Conservation (phyloP, 2,797 vertebrate species). For the Benthosema pterotum region DNA sequence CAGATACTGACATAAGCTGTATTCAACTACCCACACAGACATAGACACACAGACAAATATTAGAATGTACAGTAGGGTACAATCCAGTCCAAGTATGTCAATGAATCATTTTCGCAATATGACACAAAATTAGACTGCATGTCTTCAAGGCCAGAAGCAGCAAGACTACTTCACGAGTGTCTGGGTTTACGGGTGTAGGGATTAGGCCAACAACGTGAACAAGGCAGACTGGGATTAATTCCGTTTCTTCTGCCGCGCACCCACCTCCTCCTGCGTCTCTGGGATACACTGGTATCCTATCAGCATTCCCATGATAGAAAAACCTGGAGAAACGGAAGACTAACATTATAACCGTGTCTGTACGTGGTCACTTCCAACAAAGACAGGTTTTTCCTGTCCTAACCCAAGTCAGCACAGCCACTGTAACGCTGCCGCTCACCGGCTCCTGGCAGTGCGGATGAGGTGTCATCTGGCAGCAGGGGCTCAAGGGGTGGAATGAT, state of each 20-base stretch:
- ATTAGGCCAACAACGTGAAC: neutral
- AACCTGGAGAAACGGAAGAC: constrained; percentile 77
- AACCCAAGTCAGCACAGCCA: too few relatives aligned
- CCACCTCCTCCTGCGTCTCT: constrained; percentile 76
- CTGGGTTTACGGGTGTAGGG: constrained; percentile 15
- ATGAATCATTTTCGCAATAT: constrained; percentile 11
- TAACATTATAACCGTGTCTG: neutral
- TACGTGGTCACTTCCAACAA: too few relatives aligned
- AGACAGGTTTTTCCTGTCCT: too few relatives aligned
- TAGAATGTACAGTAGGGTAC: neutral
- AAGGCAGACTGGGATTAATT: constrained; percentile 76
- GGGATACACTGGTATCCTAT: constrained; percentile 89
- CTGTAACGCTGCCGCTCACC: too few relatives aligned
- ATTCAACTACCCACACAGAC: neutral
- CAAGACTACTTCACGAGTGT: constrained; percentile 15
- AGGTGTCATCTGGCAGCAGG: too few relatives aligned
- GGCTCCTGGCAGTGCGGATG: too few relatives aligned
- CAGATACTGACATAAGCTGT: neutral
- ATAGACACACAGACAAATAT: neutral
- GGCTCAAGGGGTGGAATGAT: too few relatives aligned
- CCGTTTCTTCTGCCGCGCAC: constrained; percentile 88
- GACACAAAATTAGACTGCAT: constrained; percentile 24
- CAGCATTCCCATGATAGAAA: constrained; percentile 92
- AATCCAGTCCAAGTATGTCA: constrained; percentile 1
- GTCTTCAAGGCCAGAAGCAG: constrained; percentile 36